A percentile compares a stretch with the other conserved stretches of the same genome.
Conservation (phyloP, 2,888 invertebrate species). For the Drosophila diplacantha region DNA sequence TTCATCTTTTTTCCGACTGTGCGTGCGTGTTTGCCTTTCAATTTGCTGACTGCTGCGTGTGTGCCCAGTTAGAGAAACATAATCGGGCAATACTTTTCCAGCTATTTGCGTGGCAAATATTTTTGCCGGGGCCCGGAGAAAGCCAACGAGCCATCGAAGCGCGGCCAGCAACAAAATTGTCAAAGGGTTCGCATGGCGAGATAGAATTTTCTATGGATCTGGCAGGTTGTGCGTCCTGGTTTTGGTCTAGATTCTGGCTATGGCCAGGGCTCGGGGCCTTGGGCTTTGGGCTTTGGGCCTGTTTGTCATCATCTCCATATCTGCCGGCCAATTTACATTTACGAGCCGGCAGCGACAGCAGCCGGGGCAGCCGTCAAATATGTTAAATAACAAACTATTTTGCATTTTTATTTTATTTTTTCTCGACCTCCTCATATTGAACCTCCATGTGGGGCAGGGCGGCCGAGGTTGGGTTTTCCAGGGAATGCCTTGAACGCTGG, state of each 20-base stretch:
- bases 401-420: slow-evolving; percentile 65
- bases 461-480: slow-evolving; percentile 13
- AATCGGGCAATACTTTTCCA: slow-evolving; percentile 55
- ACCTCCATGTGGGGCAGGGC: slow-evolving; percentile 28
- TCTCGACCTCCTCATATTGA: slow-evolving; percentile 42
- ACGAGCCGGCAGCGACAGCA: slow-evolving; percentile 32
- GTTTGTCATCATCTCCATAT: slow-evolving; percentile 61
- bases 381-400: slow-evolving; percentile 73
- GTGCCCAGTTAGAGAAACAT: slow-evolving; percentile 51
- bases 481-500: slow-evolving; percentile 58
- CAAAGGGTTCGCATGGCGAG: slow-evolving; percentile 45
- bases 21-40: slow-evolving; percentile 52
- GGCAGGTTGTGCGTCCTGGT: slow-evolving; percentile 15
- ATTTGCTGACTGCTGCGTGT: slow-evolving; percentile 55
- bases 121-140: slow-evolving; percentile 13
- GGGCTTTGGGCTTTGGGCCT: slow-evolving; percentile 23
- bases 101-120: slow-evolving; percentile 61
- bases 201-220: slow-evolving; percentile 25
- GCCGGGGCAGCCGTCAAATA: slow-evolving; percentile 50
- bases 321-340: slow-evolving; percentile 63
- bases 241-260: slow-evolving; percentile 6
- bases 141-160: slow-evolving; percentile 50
- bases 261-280: not conserved
- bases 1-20: slow-evolving; percentile 32
- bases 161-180: slow-evolving; percentile 45